Conservation (phyloP, 2,113 vertebrate genomes). For the Donacobius atricapilla region DNA sequence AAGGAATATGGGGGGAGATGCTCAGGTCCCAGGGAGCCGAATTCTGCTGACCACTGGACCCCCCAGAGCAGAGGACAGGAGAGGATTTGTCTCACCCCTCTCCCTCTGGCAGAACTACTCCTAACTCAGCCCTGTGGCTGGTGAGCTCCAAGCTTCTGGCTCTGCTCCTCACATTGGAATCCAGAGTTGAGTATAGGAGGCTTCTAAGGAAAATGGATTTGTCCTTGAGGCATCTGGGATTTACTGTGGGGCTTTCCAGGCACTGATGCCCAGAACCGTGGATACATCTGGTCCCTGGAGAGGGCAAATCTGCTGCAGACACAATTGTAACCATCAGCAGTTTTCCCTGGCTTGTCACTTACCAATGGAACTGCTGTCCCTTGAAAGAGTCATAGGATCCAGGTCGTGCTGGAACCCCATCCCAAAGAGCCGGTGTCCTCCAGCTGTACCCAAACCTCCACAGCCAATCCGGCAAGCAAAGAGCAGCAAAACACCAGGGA, state of each 20-base stretch:
- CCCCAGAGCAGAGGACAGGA: background rate
- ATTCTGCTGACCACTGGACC: background rate
- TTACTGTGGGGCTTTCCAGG: background rate
- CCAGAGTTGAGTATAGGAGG: background rate
- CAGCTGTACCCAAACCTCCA: background rate
- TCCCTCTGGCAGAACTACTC: background rate
- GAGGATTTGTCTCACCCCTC: background rate
- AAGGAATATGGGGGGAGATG: background rate
- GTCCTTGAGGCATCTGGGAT: background rate
- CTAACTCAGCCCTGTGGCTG: background rate
- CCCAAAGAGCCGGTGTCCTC: fast-evolving
- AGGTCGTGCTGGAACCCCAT: fast-evolving
- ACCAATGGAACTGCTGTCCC: background rate
- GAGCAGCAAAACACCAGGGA: background rate
- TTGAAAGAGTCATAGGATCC: fast-evolving
- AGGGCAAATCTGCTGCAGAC: background rate
- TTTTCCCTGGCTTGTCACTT: fast-evolving
- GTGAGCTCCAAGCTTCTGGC: background rate
- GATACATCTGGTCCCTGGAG: background rate
- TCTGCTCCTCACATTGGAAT: background rate
- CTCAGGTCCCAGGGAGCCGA: fast-evolving
- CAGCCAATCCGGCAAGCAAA: fast-evolving
- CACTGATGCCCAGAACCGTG: fast-evolving
- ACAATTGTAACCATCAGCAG: fast-evolving
- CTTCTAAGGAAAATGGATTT: background rate